Percentiles rank a stretch among this genome's conserved stretches.
These are phyloP conservation scores for Xestia sexstrigata DNA, from an alignment of 2,888 invertebrate genomes.

Conservation along the genomic window DNA sequence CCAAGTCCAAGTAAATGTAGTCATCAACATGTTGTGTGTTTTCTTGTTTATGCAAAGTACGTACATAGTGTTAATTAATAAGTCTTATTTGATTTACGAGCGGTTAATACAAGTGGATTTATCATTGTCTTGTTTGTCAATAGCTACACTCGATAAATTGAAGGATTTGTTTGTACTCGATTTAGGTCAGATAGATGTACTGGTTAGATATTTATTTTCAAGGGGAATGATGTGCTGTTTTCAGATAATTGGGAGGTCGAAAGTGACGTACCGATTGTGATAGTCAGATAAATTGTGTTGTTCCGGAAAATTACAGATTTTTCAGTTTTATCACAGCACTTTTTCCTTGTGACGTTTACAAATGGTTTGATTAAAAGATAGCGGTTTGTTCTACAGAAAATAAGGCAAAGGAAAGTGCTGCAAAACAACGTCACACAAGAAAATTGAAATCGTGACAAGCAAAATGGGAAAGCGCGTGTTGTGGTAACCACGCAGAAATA, in stretches of 20 bases:
- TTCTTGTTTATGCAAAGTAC: neutral
- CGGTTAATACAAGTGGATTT: conserved; percentile 62
- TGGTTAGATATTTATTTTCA: conserved; percentile 80
- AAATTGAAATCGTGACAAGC: conserved; percentile 45
- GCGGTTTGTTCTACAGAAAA: conserved; percentile 1
- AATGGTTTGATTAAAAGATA: neutral
- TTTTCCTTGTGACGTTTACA: neutral
- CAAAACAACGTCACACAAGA: conserved; percentile 2
- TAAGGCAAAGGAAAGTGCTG: conserved; percentile 7
- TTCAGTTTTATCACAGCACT: neutral
- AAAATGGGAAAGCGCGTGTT: conserved; percentile 28
- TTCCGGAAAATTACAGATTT: conserved; percentile 23
- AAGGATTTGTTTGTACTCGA: conserved; percentile 83
- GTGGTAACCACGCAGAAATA: conserved; percentile 11
- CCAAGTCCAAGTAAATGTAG: neutral
- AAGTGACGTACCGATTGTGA: conserved; percentile 53
- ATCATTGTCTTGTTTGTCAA: conserved; percentile 75
- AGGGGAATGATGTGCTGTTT: conserved; percentile 80
- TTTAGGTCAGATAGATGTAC: conserved; percentile 86
- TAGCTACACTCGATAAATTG: conserved; percentile 81
- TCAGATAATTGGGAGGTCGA: conserved; percentile 63
- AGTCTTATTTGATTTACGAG: conserved; percentile 42
- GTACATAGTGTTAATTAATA: conserved; percentile 50
- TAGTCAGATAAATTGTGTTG: conserved; percentile 35
- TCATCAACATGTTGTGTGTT: neutral